phyloP scores from a whole-genome alignment of 1,140 invertebrate genomes.

The Cotesia chilonis region DNA sequence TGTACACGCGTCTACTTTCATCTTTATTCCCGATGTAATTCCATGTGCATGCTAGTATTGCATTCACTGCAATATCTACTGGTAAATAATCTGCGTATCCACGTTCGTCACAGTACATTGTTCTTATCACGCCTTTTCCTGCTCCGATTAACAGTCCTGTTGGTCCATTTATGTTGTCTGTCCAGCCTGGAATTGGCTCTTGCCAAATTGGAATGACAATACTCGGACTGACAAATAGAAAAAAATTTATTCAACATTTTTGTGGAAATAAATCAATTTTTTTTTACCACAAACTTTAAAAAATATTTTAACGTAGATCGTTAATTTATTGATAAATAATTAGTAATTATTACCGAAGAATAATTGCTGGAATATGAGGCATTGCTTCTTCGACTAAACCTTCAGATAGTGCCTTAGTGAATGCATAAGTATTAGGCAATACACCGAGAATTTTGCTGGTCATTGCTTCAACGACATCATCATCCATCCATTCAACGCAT shows the following conservation, averaged over 20 bases:
- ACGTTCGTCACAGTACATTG: slow-evolving; percentile 82
- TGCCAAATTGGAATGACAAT: slow-evolving; percentile 82
- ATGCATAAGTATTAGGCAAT: slow-evolving; percentile 91
- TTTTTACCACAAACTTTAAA: no score
- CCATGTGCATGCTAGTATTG: slow-evolving; percentile 72
- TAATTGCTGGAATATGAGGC: slow-evolving; percentile 79
- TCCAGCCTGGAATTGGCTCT: slow-evolving; percentile 88
- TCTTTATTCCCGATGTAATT: slow-evolving; percentile 65
- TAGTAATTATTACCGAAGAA: slow-evolving; percentile 74
- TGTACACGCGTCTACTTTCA: slow-evolving; percentile 69
- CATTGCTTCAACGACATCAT: slow-evolving; percentile 78
- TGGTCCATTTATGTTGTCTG: slow-evolving; percentile 92
- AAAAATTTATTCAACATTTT: background rate
- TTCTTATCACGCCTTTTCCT: slow-evolving; percentile 85
- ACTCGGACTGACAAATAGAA: slow-evolving; percentile 51
- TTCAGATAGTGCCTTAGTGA: slow-evolving; percentile 90
- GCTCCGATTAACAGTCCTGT: slow-evolving; percentile 80
- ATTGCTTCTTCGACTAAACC: slow-evolving; percentile 80
- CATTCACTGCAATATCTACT: slow-evolving; percentile 81
- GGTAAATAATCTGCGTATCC: slow-evolving; percentile 87
- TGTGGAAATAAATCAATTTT: no score
- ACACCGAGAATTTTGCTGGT: slow-evolving; percentile 80
- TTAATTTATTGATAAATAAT: no score
- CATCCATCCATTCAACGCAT: slow-evolving; percentile 86
- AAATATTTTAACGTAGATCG: no score